Conservation (phyloP, 2,797 vertebrate species). For the Halcyon leucocephala region DNA sequence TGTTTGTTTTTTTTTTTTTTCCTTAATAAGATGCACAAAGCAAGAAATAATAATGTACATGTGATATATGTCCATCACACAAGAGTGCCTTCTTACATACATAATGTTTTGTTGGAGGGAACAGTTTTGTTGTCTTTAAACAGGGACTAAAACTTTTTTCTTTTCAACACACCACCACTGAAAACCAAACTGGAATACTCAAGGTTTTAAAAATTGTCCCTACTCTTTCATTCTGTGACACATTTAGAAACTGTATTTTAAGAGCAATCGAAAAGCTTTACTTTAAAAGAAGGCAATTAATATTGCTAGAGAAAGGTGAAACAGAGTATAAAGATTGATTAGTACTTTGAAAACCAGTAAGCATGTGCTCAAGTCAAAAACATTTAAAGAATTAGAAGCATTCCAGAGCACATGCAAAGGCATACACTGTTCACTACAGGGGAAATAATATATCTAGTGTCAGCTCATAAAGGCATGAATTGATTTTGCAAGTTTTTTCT, state of each 20-base stretch:
- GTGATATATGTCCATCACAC: background rate
- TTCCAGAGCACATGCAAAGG: background rate
- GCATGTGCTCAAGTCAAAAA: background rate
- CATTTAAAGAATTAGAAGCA: background rate
- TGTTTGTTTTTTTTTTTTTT: background rate
- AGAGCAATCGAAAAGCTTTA: background rate
- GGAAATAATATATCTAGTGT: slow-evolving; percentile 13
- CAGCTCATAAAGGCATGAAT: background rate
- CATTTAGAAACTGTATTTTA: background rate
- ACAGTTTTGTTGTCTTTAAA: background rate
- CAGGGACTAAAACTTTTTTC: background rate
- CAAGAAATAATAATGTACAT: background rate
- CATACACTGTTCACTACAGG: background rate
- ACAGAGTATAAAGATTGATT: background rate
- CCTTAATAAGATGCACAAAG: background rate
- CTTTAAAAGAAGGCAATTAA: background rate
- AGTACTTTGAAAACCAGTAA: background rate
- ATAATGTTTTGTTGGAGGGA: background rate
- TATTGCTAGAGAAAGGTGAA: background rate
- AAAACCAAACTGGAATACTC: background rate
- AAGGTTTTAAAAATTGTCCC: background rate
- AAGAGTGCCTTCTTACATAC: background rate
- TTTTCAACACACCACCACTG: background rate
- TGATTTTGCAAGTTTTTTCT: background rate
- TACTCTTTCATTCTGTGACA: background rate